phyloP scores from a whole-genome alignment of 2,797 vertebrate genomes.

The Ara ararauna region DNA sequence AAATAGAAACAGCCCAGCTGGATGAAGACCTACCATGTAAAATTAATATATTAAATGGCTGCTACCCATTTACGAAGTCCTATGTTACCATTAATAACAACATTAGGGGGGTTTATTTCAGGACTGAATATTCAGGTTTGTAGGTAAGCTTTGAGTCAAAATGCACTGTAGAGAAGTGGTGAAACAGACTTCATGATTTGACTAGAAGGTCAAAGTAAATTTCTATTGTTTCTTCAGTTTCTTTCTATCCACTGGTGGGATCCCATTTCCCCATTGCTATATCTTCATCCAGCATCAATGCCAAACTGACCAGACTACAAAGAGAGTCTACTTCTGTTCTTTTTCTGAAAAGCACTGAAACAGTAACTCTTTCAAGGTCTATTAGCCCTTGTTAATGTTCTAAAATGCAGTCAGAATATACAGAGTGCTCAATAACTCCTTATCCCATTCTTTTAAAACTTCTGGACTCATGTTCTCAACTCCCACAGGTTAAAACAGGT shows the following conservation, averaged over 20 bases:
- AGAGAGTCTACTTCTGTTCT: not conserved
- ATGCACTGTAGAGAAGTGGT: not conserved
- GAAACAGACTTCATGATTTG: not conserved
- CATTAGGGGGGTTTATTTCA: not conserved
- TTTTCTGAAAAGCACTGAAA: not conserved
- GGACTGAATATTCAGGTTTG: not conserved
- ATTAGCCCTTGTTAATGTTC: not conserved
- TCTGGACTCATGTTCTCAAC: not conserved
- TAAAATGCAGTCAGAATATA: not conserved
- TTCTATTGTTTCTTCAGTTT: not conserved
- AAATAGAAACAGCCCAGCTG: not conserved
- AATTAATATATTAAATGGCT: not conserved
- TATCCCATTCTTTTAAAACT: not conserved
- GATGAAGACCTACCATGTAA: not conserved
- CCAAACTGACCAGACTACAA: not conserved
- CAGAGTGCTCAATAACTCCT: not conserved
- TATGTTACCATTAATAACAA: not conserved
- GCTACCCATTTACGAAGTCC: not conserved
- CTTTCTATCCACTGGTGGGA: not conserved
- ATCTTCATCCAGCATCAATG: not conserved
- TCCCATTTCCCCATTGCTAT: not conserved
- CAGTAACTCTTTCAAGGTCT: not conserved
- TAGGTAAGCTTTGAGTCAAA: not conserved
- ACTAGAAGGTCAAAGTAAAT: not conserved
- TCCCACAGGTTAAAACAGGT: not conserved